These are phyloP conservation scores for Tachyglossus aculeatus DNA, from an alignment of 2,797 vertebrate genomes.

Conservation along the genomic window DNA sequence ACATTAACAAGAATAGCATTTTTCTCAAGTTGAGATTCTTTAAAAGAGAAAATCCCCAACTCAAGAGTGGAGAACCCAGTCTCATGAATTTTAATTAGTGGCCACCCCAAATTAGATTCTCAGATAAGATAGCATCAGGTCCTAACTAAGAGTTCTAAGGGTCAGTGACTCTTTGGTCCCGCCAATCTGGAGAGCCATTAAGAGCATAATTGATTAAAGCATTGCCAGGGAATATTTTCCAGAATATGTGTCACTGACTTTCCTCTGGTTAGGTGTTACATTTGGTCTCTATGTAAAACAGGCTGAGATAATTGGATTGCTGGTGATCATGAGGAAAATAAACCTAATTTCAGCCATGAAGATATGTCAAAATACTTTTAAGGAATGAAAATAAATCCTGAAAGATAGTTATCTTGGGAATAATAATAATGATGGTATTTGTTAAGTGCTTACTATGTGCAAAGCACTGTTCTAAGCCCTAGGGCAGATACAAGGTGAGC, in stretches of 20 bases:
- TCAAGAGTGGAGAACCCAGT: conserved; percentile 27
- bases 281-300: conserved; percentile 52
- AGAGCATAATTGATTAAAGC: conserved; percentile 70
- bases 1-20: not conserved
- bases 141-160: conserved; percentile 37
- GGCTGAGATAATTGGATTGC: conserved; percentile 65
- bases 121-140: conserved; percentile 51
- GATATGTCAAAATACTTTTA: conserved; percentile 33
- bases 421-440: no score
- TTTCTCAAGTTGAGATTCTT: conserved; percentile 37
- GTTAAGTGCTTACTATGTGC: no score
- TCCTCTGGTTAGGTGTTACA: conserved; percentile 50
- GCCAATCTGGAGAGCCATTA: conserved; percentile 8
- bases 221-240: conserved; percentile 51
- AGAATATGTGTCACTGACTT: conserved; percentile 32
- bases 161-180: conserved; percentile 43
- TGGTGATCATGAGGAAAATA: conserved; percentile 34
- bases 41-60: conserved; percentile 25
- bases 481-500: no score
- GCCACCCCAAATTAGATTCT: conserved; percentile 68
- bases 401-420: not conserved
- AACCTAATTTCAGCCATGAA: not conserved
- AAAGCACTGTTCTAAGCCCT: no score
- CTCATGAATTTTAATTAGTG: conserved; percentile 70
- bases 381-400: not conserved